phyloP scores from a whole-genome alignment of 2,797 vertebrate species.

The Furcifer pardalis region DNA sequence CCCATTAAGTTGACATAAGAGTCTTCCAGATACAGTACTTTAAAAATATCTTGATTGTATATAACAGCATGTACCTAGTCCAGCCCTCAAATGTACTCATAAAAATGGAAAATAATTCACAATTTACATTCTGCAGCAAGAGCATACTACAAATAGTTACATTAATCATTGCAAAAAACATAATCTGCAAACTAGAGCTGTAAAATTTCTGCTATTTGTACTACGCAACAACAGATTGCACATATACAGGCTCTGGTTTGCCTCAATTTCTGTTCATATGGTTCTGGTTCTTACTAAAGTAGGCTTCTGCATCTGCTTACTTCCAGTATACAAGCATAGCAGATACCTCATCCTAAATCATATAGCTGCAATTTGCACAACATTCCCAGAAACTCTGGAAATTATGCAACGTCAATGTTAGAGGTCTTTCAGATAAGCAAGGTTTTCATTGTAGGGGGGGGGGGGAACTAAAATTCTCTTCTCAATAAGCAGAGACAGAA shows the following conservation, averaged over 20 bases:
- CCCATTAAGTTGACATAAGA: slow-evolving; percentile 23
- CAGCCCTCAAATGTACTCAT: slow-evolving; percentile 61
- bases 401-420: background rate
- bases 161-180: slow-evolving; percentile 36
- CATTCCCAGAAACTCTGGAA: background rate
- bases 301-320: background rate
- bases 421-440: background rate
- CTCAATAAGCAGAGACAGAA: slow-evolving; percentile 8
- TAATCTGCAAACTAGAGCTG: slow-evolving; percentile 52
- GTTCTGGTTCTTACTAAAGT: background rate
- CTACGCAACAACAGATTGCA: slow-evolving; percentile 2
- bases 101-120: slow-evolving; percentile 67
- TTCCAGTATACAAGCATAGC: background rate
- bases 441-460: background rate
- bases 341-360: slow-evolving; percentile 14
- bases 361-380: slow-evolving; percentile 6
- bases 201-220: slow-evolving; percentile 36
- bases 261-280: rapidly evolving
- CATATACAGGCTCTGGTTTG: background rate
- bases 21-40: slow-evolving; percentile 24
- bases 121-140: slow-evolving; percentile 64
- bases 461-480: background rate
- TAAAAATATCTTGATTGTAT: slow-evolving; percentile 53
- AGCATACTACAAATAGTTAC: slow-evolving; percentile 36
- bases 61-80: slow-evolving; percentile 73